Evolutionary conservation across 2,113 vertebrate genomes (phyloP).

Genomic region (Murina feae): DNA sequence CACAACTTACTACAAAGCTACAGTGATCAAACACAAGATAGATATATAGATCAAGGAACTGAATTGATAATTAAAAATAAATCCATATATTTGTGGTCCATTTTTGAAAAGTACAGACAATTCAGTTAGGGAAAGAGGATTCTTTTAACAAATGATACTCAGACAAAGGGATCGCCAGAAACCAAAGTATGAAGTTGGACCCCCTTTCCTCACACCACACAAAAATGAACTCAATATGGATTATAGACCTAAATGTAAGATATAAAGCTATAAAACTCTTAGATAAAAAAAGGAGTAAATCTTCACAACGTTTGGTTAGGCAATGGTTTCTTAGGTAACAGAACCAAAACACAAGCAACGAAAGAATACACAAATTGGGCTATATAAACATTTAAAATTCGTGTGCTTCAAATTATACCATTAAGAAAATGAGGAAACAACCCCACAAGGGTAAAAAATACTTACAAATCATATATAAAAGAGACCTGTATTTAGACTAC

Average conservation of each 20-base stretch:
- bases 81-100: neutral
- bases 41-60: neutral
- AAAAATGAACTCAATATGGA: neutral
- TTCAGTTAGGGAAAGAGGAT: neutral
- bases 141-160: neutral
- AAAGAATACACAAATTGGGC: neutral
- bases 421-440: neutral
- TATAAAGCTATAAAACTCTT: conserved; percentile 4
- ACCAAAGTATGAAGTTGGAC: neutral
- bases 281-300: conserved; percentile 4
- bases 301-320: neutral
- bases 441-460: neutral
- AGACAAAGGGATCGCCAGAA: neutral
- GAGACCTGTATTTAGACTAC: neutral
- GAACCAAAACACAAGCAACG: neutral
- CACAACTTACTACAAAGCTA: conserved; percentile 14
- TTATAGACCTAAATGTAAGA: neutral
- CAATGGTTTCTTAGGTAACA: neutral
- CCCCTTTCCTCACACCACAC: neutral
- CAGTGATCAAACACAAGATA: neutral
- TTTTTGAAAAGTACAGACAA: neutral
- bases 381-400: neutral
- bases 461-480: neutral
- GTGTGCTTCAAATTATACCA: neutral
- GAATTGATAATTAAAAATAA: neutral